Evolutionary conservation across 2,797 vertebrate species (phyloP).

Genomic region (Pithecia hirsuta): DNA sequence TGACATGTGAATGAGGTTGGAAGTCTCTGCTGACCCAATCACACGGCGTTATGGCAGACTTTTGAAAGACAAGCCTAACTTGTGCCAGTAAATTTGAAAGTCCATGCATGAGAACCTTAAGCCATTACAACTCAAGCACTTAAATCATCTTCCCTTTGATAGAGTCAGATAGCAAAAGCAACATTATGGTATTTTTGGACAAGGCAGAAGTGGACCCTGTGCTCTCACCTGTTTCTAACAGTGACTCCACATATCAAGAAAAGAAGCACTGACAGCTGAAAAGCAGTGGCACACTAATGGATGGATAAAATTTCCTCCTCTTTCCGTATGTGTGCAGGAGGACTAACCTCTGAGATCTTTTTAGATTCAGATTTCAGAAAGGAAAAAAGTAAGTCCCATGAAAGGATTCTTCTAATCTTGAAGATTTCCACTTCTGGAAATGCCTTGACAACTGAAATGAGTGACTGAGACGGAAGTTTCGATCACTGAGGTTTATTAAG

Average conservation of each 20-base stretch:
- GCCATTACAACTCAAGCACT: not conserved
- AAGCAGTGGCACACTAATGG: not conserved
- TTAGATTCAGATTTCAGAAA: not conserved
- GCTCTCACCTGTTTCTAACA: constrained; percentile 4
- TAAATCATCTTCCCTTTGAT: not conserved
- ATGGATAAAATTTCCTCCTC: not conserved
- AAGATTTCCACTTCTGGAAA: not conserved
- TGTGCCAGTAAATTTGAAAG: not conserved
- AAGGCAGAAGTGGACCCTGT: not conserved
- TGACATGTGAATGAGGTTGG: not conserved
- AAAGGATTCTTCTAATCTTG: not conserved
- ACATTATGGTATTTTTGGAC: not conserved
- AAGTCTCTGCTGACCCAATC: not conserved
- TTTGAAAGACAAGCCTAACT: not conserved
- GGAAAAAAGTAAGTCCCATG: not conserved
- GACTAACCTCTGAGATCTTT: not conserved
- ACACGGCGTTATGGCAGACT: not conserved
- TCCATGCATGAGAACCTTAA: not conserved
- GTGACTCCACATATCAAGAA: not conserved
- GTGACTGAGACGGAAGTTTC: too few relatives aligned
- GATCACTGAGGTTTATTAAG: too few relatives aligned
- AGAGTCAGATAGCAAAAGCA: not conserved
- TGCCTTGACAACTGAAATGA: not conserved
- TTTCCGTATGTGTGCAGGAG: not conserved
- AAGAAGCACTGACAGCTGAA: not conserved